phyloP scores from a whole-genome alignment of 1,140 invertebrate species.

The Hylaeus volcanicus region DNA sequence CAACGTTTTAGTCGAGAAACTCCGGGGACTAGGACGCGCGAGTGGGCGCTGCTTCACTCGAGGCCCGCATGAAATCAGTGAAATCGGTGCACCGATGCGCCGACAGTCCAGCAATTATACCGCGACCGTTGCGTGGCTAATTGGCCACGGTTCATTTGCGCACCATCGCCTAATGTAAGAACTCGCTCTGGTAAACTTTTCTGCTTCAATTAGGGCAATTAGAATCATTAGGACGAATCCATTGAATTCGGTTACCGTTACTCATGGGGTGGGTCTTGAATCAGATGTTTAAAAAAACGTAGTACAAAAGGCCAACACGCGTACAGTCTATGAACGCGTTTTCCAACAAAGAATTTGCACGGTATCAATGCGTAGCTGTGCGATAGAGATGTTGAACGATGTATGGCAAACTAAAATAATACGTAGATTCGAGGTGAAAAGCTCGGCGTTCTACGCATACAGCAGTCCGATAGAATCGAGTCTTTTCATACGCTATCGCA shows the following conservation, averaged over 20 bases:
- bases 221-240: too few relatives aligned
- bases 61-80: constrained; percentile 10
- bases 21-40: not conserved
- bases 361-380: too few relatives aligned
- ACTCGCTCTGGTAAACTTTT: not conserved
- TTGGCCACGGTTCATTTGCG: constrained; percentile 37
- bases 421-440: too few relatives aligned
- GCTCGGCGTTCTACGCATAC: too few relatives aligned
- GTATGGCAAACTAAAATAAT: too few relatives aligned
- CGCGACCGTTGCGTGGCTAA: constrained; percentile 7
- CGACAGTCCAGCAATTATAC: constrained; percentile 34
- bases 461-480: not conserved
- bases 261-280: too few relatives aligned
- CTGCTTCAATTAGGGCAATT: not conserved
- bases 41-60: not conserved
- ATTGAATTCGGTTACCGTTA: too few relatives aligned
- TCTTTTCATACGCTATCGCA: not conserved
- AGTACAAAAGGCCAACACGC: too few relatives aligned
- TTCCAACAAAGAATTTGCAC: too few relatives aligned
- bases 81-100: constrained; percentile 21
- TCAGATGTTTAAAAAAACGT: too few relatives aligned
- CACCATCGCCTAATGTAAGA: constrained; percentile 11
- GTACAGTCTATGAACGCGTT: too few relatives aligned
- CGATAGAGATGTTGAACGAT: too few relatives aligned
- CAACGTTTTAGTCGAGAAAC: constrained; percentile 16